A percentile compares a stretch with the other conserved stretches of the same genome.
Evolutionary conservation across 1,140 invertebrate species (phyloP).

Genomic region (Zaprionus ornatus): DNA sequence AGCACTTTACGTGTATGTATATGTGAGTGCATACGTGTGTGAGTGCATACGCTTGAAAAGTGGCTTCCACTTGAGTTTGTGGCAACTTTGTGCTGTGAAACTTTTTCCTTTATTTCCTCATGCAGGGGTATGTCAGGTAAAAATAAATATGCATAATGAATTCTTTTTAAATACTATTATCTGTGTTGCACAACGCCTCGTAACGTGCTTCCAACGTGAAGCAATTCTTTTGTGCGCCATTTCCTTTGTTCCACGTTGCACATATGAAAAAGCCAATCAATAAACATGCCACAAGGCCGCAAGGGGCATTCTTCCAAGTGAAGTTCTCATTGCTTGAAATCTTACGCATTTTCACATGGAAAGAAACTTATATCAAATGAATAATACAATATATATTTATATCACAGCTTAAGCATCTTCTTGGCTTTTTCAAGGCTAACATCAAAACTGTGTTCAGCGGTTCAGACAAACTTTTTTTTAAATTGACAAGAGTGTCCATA

Average conservation of each 20-base stretch:
- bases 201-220: neutral
- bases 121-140: constrained; percentile 29
- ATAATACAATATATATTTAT: too few relatives aligned
- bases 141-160: constrained; percentile 64
- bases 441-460: neutral
- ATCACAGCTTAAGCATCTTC: too few relatives aligned
- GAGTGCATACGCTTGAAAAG: neutral
- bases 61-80: constrained; percentile 34
- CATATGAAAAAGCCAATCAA: constrained; percentile 46
- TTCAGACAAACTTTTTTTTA: neutral
- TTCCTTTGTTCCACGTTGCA: constrained; percentile 43
- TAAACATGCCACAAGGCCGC: constrained; percentile 18
- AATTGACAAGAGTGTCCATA: neutral
- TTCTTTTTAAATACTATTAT: constrained; percentile 46
- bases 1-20: too few relatives aligned
- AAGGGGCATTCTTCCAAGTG: neutral
- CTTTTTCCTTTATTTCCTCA: constrained; percentile 17
- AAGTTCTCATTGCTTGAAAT: neutral
- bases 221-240: constrained; percentile 53
- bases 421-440: neutral
- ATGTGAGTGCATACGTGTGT: neutral
- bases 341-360: neutral
- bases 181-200: constrained; percentile 22
- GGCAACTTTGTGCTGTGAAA: constrained; percentile 21
- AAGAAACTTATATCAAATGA: neutral